Conservation (phyloP, 2,888 invertebrate species). For the Nipponacmea schrenckii region DNA sequence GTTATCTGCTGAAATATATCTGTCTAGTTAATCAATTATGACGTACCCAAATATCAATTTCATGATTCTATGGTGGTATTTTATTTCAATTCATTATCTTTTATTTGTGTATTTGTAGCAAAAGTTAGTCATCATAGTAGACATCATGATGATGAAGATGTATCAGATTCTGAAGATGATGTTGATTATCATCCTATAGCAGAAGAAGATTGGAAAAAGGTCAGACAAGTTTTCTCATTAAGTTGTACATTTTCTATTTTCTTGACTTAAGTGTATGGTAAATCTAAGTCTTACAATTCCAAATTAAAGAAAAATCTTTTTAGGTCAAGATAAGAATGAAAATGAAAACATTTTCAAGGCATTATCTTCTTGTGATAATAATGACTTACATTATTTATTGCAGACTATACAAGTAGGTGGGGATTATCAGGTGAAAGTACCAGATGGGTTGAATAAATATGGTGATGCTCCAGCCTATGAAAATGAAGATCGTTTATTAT, state of each 20-base stretch:
- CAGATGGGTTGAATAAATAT: slow-evolving; percentile 89
- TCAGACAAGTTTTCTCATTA: slow-evolving; percentile 35
- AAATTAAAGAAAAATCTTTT: no score
- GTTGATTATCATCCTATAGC: slow-evolving; percentile 63
- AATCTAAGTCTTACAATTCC: no score
- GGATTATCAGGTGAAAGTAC: slow-evolving; percentile 92
- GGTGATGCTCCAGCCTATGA: slow-evolving; percentile 80
- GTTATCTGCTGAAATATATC: no score
- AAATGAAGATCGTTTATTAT: slow-evolving; percentile 92
- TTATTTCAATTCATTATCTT: no score
- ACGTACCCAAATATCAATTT: no score
- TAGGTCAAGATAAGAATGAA: no score
- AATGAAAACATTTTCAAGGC: no score
- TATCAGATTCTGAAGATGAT: slow-evolving; percentile 70
- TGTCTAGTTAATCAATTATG: no score
- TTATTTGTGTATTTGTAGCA: slow-evolving; percentile 34
- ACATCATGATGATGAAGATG: slow-evolving; percentile 30
- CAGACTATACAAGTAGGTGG: slow-evolving; percentile 93
- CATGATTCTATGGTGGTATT: no score
- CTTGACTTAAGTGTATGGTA: no score
- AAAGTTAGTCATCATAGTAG: slow-evolving; percentile 59
- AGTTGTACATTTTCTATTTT: no score
- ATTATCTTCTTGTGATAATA: no score
- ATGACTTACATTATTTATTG: slow-evolving; percentile 20
- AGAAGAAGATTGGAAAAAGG: slow-evolving; percentile 78